These are phyloP conservation scores for Oceanodroma tethys DNA, from an alignment of 2,113 vertebrate species.

Conservation along the genomic window DNA sequence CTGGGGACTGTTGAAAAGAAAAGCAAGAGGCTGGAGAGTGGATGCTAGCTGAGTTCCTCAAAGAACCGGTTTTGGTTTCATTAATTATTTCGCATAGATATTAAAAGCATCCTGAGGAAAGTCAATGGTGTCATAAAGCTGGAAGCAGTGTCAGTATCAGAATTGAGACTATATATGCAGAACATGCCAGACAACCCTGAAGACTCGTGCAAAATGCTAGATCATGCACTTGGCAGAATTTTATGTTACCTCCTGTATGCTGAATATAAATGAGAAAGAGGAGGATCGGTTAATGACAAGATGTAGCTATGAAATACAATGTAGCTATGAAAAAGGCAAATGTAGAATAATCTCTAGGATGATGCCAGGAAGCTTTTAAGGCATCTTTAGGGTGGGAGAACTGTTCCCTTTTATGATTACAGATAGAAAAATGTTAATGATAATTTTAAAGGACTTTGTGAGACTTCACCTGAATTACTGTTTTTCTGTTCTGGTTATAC, in stretches of 20 bases:
- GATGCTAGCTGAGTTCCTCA: neutral
- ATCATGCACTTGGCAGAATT: constrained; percentile 18
- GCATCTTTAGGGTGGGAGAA: neutral
- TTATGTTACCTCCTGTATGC: neutral
- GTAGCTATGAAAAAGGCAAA: neutral
- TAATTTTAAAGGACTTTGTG: neutral
- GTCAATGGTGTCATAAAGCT: neutral
- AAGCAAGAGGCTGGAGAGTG: neutral
- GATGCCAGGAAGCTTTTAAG: neutral
- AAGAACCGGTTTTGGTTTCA: neutral
- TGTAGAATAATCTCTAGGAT: neutral
- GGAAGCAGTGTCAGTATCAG: neutral
- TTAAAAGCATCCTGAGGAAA: neutral
- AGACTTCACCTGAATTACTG: neutral
- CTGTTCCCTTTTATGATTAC: neutral
- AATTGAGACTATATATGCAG: neutral
- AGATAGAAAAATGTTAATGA: neutral
- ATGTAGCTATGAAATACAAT: neutral
- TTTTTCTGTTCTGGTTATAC: neutral
- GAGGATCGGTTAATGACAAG: constrained; percentile 3
- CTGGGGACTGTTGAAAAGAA: neutral
- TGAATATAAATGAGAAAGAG: constrained; percentile 26
- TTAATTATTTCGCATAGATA: neutral
- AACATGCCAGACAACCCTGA: neutral
- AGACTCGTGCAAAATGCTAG: neutral